Base-by-base conservation (phyloP, 2,888 invertebrate genomes). In the Drosophila anomelani region DNA sequence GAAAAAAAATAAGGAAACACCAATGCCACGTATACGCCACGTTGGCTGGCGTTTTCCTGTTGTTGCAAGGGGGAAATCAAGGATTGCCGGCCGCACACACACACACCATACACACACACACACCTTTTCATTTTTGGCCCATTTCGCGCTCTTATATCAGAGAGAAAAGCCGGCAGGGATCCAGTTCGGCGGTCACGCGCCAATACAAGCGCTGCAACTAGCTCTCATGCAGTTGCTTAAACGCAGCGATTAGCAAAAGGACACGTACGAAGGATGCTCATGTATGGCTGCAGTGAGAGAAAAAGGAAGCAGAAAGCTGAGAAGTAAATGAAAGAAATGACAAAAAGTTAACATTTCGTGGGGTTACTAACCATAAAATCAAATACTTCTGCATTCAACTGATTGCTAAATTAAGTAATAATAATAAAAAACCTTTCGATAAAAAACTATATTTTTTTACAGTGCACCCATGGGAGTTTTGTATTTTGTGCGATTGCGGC, bases 161-260 rank as follows among this genome's bases (percentile, higher is more conserved):
- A 41, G 69, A 46, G 72, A 26, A 58, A 51, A 72, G 53, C 49
- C 46, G 72, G 61, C 54, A 39, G 63, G 36, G 61, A 61, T 62
- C 43, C 38, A 23, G 34, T 53, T 53, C 63, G 62, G 60, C 29
- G 63, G 85, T 81, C 80, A 84, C 85, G 87, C 59, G 63, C 69
- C 53, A 80, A 78, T 74, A 56, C 61, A 56, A 54, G 55, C 47
- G 58, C 57, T 85, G 80, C 88, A 88, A 29, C 74, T 38, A 15
- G 32, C 73, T 51, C 59, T 54, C 54, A 39, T 72, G 76, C 72
- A 63, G 54, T 69, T 80, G 62, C 77, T 77, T 85, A 79, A 81
- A 89, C 69, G 79, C 71, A 59, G 58, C 88, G 89, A 84, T 84
- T 89, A 84, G 88, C 85, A 72, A 87, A 85, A 89, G 82, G 74